These are phyloP conservation scores for Acrocephalus kingi DNA, from an alignment of 2,113 vertebrate genomes.

Conservation along the genomic window DNA sequence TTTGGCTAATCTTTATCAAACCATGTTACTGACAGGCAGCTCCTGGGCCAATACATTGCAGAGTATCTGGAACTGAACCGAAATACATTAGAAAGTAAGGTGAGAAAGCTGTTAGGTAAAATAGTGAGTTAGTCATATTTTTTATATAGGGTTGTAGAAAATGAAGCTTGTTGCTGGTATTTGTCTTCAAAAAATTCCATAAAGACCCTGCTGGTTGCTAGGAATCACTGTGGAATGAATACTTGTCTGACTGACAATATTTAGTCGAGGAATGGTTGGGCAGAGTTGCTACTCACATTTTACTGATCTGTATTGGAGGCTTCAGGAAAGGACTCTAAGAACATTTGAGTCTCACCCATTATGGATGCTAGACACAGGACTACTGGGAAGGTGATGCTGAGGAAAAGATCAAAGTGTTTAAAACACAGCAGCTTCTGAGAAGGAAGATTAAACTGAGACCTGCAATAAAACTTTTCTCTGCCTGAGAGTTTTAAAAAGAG, in stretches of 20 bases:
- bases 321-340: neutral
- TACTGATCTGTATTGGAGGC: neutral
- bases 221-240: neutral
- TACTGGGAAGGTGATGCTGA: neutral
- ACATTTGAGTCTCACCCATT: neutral
- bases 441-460: neutral
- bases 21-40: neutral
- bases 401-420: neutral
- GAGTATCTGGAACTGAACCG: neutral
- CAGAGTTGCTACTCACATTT: neutral
- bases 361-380: neutral
- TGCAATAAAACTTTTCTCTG: neutral
- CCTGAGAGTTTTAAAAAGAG: neutral
- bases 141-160: neutral
- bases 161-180: neutral
- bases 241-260: neutral
- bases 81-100: neutral
- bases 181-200: neutral
- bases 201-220: neutral
- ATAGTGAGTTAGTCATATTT: neutral
- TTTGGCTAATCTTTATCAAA: neutral
- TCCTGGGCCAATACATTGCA: neutral
- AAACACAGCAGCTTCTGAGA: neutral
- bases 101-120: neutral
- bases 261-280: neutral